A percentile compares a stretch with the other conserved stretches of the same genome.
phyloP scores from a whole-genome alignment of 2,797 vertebrate genomes.

The Decapterus maruadsi region DNA sequence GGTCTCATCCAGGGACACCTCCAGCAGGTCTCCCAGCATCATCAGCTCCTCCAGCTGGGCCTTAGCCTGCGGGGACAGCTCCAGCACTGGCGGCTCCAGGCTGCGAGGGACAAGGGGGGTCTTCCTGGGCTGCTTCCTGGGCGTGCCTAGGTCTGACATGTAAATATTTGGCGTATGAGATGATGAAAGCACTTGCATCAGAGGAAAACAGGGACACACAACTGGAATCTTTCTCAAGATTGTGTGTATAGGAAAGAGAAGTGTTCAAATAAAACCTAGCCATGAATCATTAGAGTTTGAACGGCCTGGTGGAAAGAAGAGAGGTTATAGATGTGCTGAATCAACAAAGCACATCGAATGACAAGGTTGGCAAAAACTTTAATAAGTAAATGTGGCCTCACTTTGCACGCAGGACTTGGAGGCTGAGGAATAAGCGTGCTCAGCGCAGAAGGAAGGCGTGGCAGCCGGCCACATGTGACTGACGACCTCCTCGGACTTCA shows the following conservation, averaged over 20 bases:
- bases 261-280: not conserved
- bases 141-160: conserved; percentile 88
- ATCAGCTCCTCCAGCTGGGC: conserved; percentile 96
- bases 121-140: conserved; percentile 97
- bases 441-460: conserved; percentile 94
- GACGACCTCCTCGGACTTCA: conserved; percentile 98
- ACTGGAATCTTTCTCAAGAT: not conserved
- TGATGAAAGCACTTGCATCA: not conserved
- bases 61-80: conserved; percentile 94
- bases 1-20: conserved; percentile 98
- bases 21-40: conserved; percentile 98
- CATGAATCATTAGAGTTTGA: not conserved
- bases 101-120: conserved; percentile 96
- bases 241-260: not conserved
- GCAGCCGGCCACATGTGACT: conserved; percentile 97
- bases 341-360: not conserved
- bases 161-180: conserved; percentile 9
- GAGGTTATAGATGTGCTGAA: not conserved
- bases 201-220: not conserved
- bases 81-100: conserved; percentile 95
- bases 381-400: conserved; percentile 70
- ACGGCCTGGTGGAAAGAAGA: not conserved
- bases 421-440: conserved; percentile 97
- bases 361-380: not conserved
- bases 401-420: conserved; percentile 97